phyloP scores from a whole-genome alignment of 2,888 invertebrate genomes.

The Margaritifera margaritifera region DNA sequence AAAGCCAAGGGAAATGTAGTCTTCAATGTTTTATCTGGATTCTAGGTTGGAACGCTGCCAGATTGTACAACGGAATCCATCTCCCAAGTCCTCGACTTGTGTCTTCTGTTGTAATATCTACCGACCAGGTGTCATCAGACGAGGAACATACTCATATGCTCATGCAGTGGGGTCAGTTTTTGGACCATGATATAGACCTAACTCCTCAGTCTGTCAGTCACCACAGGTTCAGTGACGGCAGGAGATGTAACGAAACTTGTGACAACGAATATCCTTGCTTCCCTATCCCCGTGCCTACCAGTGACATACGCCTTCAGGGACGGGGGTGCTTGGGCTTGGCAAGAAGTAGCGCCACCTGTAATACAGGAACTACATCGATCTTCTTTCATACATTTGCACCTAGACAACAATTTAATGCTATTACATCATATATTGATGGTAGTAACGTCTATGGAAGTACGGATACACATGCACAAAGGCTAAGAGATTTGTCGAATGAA shows the following conservation, averaged over 20 bases:
- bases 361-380: conserved; percentile 95
- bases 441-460: conserved; percentile 97
- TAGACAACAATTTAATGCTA: conserved; percentile 89
- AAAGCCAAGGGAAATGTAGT: too few relatives aligned
- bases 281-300: conserved; percentile 93
- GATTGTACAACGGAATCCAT: conserved; percentile 82
- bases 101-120: conserved; percentile 88
- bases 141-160: conserved; percentile 90
- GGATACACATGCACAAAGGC: conserved; percentile 83
- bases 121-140: conserved; percentile 74
- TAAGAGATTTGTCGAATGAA: conserved; percentile 86
- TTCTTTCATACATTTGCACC: conserved; percentile 88
- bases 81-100: conserved; percentile 91
- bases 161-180: conserved; percentile 99
- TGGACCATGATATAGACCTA: conserved; percentile 97
- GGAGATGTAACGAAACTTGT: conserved; percentile 75
- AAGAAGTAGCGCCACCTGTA: conserved; percentile 95
- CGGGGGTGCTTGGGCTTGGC: conserved; percentile 71
- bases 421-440: conserved; percentile 94
- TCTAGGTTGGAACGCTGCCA: conserved; percentile 86
- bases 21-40: conserved; percentile 6
- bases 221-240: conserved; percentile 88
- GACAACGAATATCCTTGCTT: conserved; percentile 94
- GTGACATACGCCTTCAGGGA: conserved; percentile 85
- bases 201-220: conserved; percentile 94